These are phyloP conservation scores for Hymenopus coronatus DNA, from an alignment of 2,888 invertebrate species.

Conservation along the genomic window DNA sequence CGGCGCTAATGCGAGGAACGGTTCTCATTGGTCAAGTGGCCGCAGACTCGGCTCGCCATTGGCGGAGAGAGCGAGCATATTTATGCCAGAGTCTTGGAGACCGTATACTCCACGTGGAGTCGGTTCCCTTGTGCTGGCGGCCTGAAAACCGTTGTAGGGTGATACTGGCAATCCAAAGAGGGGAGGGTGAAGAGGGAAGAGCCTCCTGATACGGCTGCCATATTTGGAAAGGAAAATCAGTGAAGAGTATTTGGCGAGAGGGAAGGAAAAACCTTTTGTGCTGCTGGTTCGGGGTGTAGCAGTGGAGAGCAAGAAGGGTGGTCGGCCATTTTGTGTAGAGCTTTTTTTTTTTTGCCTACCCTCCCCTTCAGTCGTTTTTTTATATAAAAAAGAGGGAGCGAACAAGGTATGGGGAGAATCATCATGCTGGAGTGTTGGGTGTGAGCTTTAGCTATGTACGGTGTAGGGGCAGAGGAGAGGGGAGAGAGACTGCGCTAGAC, in stretches of 20 bases:
- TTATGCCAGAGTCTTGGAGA: constrained; percentile 22
- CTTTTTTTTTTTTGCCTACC: not conserved
- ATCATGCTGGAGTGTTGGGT: constrained; percentile 18
- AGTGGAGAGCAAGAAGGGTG: constrained; percentile 31
- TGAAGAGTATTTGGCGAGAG: constrained; percentile 40
- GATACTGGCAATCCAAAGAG: constrained; percentile 35
- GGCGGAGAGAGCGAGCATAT: constrained; percentile 20
- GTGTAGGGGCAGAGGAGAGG: not conserved
- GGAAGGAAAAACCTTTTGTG: constrained; percentile 34
- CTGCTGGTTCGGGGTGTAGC: constrained; percentile 14
- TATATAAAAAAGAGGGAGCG: not conserved
- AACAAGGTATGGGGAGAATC: constrained; percentile 26
- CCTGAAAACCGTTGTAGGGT: constrained; percentile 31
- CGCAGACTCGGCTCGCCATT: constrained; percentile 23
- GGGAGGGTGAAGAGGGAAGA: constrained; percentile 10
- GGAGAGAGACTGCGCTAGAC: constrained; percentile 21
- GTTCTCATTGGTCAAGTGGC: constrained; percentile 34
- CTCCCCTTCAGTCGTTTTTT: not conserved
- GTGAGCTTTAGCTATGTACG: constrained; percentile 22
- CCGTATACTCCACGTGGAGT: constrained; percentile 37
- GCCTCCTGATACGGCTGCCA: constrained; percentile 38
- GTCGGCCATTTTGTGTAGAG: constrained; percentile 34
- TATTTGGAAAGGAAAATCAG: constrained; percentile 42
- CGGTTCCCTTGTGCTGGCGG: constrained; percentile 9
- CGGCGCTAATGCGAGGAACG: constrained; percentile 22